These are phyloP conservation scores for Delichon dasypus DNA, from an alignment of 2,797 vertebrate species.

Conservation along the genomic window DNA sequence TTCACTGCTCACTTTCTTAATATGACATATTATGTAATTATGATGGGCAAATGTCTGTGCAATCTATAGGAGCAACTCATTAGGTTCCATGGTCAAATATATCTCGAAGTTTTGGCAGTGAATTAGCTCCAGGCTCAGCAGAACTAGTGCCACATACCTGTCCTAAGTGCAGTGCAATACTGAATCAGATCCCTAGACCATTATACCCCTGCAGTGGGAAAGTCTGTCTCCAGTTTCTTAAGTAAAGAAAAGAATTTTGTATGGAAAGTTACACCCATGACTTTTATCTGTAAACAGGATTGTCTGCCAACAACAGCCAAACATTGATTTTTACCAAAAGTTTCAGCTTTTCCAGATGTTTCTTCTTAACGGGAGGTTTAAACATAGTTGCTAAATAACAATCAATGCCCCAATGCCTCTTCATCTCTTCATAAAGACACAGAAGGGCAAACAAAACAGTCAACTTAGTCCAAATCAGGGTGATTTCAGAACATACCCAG, in stretches of 20 bases:
- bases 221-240: not conserved
- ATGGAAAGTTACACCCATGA: not conserved
- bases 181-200: not conserved
- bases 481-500: not conserved
- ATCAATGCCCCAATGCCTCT: not conserved
- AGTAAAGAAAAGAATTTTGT: not conserved
- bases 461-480: not conserved
- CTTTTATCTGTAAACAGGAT: conserved; percentile 25
- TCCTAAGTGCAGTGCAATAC: accelerated
- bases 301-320: not conserved
- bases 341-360: conserved; percentile 3
- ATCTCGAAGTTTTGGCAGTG: not conserved
- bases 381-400: not conserved
- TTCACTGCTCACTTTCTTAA: not conserved
- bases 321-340: not conserved
- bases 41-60: not conserved
- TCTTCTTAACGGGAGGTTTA: not conserved
- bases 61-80: not conserved
- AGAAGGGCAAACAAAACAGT: not conserved
- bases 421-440: not conserved
- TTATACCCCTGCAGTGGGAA: not conserved
- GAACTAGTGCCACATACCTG: not conserved
- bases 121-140: not conserved
- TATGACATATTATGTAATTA: not conserved
- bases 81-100: not conserved